Conservation (phyloP, 2,797 vertebrate genomes). For the Bufotes viridis region DNA sequence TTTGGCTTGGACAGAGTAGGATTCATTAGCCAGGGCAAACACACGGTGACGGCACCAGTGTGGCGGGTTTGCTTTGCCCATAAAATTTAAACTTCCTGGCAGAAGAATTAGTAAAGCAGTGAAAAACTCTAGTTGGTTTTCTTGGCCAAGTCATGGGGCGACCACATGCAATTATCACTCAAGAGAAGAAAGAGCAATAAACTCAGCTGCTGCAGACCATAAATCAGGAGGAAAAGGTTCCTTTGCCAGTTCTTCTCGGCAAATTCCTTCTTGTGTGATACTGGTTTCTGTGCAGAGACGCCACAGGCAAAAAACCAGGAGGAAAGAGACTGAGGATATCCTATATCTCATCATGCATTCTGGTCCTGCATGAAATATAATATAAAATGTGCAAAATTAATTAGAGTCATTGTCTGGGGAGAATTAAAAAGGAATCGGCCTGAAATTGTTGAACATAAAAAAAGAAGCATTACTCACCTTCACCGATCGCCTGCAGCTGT, state of each 20-base stretch:
- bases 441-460: too few relatives aligned
- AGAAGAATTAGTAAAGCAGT: constrained; percentile 49
- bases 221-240: constrained; percentile 18
- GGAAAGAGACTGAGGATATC: background rate
- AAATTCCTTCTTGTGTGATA: constrained; percentile 22
- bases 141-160: constrained; percentile 47
- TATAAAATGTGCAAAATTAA: too few relatives aligned
- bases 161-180: constrained; percentile 62
- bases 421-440: too few relatives aligned
- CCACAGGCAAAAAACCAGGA: background rate
- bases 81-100: constrained; percentile 58
- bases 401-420: too few relatives aligned
- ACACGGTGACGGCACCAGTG: constrained; percentile 56
- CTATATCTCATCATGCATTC: background rate
- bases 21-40: constrained; percentile 54
- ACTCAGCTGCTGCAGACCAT: constrained; percentile 25
- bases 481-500: too few relatives aligned
- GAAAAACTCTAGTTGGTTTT: constrained; percentile 51
- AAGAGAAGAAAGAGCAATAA: constrained; percentile 48
- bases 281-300: background rate
- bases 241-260: constrained; percentile 18
- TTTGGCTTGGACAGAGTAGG: constrained; percentile 23
- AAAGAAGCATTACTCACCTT: too few relatives aligned
- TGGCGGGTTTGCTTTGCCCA: constrained; percentile 51
- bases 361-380: background rate